Evolutionary conservation across 2,113 vertebrate species (phyloP), one percentile per base, ranked within the genome.

Genomic region (Xiphophorus maculatus): DNA sequence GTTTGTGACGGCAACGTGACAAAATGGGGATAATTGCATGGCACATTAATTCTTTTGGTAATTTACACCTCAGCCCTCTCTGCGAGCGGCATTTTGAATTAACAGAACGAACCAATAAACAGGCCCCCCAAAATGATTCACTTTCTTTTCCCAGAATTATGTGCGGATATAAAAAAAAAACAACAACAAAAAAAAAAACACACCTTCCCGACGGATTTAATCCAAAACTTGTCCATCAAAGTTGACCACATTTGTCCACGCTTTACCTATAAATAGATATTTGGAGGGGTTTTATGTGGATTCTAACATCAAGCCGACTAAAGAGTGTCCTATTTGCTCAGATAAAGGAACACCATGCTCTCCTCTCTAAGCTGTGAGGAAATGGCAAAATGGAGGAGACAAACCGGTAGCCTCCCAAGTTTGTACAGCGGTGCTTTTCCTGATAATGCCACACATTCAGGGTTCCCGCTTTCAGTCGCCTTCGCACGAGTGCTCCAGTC

Each of bases 401-500:
- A 64, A 37, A 76, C 76, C 29, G 37, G 81, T 72, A 66, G 84
- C 66, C 82, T 79, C 78, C 87, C 84, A 87, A 88, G 84, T 92
- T 93, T 77, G 71, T 86, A 83, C 73, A 76, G 87, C 84, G 74
- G 88, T 84, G 82, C 84, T 77, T 78, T 71, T 84, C 86, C 88
- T 84, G 92, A 93, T 92, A 91, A 91, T 88, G 87, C 88, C 83
- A 82, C 85, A 88, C 91, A 86, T 89, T 82, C 79, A 44, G 79
- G 79, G 76, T 78, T 84, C 74, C 78, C 84, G 83, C 87, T 90
- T 92, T 91, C 85, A 84, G 87, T 66, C 74, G 89, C 86, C 83
- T 80, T 78, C 81, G 87, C 90, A 86, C 84, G 72, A 91, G 88
- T 90, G 90, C 90, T 85, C 85, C 88, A 88, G 92, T 90, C 92